Percentiles rank a stretch among this genome's conserved stretches.
Evolutionary conservation across 2,888 invertebrate species (phyloP).

Genomic region (Pelosia muscerda): DNA sequence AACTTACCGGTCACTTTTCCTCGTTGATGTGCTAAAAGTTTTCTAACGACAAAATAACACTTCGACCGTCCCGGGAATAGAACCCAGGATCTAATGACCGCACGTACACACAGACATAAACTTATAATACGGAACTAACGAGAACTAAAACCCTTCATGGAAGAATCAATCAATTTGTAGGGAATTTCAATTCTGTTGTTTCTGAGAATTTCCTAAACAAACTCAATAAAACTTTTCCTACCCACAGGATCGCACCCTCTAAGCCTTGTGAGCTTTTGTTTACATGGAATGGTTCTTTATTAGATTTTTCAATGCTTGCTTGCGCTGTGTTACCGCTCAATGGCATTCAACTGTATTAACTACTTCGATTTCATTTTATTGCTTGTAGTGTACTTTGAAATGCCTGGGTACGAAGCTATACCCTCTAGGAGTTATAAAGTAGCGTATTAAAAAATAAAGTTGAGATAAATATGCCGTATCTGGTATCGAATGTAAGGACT

Average conservation of each 20-base stretch:
- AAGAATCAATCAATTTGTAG: conserved; percentile 9
- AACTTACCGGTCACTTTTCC: too few relatives aligned
- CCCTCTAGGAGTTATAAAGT: too few relatives aligned
- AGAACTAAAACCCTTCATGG: background rate
- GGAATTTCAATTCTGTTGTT: conserved; percentile 6
- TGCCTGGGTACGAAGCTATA: background rate
- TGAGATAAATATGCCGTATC: too few relatives aligned
- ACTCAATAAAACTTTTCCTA: conserved; percentile 16
- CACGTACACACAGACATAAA: background rate
- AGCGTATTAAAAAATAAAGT: too few relatives aligned
- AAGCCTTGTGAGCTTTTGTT: conserved; percentile 11
- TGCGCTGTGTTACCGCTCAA: background rate
- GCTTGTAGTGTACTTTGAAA: background rate
- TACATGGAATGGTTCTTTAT: conserved; percentile 11
- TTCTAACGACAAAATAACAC: background rate
- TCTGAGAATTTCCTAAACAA: conserved; percentile 7
- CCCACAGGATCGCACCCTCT: background rate
- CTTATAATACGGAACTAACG: conserved; percentile 1
- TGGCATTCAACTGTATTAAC: background rate
- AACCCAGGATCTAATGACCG: background rate
- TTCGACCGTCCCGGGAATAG: background rate
- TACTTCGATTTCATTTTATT: background rate
- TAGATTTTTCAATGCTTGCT: conserved; percentile 11
- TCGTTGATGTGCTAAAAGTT: too few relatives aligned
- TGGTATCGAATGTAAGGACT: too few relatives aligned